Conservation (phyloP, 2,113 vertebrate genomes). For the Coreoperca whiteheadi region DNA sequence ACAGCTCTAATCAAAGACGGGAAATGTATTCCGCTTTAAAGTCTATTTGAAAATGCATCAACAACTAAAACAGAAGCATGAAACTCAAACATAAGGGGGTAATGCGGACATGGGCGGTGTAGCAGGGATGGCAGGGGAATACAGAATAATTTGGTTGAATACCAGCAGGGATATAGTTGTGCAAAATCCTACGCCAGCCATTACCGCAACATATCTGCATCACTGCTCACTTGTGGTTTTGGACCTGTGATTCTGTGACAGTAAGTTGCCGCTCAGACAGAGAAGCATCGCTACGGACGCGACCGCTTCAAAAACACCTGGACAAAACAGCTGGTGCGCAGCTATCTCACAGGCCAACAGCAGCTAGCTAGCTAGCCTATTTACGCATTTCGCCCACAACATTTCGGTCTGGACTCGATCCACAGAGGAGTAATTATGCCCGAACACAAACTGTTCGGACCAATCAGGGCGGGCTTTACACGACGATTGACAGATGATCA, state of each 20-base stretch:
- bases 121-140: slow-evolving; percentile 26
- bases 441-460: too few species aligned
- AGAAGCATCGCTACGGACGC: too few species aligned
- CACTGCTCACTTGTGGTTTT: slow-evolving; percentile 36
- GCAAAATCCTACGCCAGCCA: slow-evolving; percentile 48
- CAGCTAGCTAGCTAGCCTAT: too few species aligned
- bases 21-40: slow-evolving; percentile 9
- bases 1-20: slow-evolving; percentile 16
- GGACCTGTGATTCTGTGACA: neutral
- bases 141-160: slow-evolving; percentile 46
- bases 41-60: slow-evolving; percentile 3
- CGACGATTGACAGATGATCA: too few species aligned
- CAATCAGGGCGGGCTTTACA: too few species aligned
- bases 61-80: slow-evolving; percentile 11
- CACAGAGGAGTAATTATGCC: too few species aligned
- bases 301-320: too few species aligned
- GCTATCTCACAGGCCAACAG: too few species aligned
- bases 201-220: slow-evolving; percentile 50
- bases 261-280: too few species aligned
- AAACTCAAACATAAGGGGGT: slow-evolving; percentile 1
- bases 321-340: too few species aligned
- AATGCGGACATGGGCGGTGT: slow-evolving; percentile 8
- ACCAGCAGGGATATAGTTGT: slow-evolving; percentile 37
- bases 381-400: too few species aligned
- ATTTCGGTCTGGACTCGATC: too few species aligned